Base-by-base conservation (phyloP, 2,113 vertebrate genomes). In the Malurus elegans region DNA sequence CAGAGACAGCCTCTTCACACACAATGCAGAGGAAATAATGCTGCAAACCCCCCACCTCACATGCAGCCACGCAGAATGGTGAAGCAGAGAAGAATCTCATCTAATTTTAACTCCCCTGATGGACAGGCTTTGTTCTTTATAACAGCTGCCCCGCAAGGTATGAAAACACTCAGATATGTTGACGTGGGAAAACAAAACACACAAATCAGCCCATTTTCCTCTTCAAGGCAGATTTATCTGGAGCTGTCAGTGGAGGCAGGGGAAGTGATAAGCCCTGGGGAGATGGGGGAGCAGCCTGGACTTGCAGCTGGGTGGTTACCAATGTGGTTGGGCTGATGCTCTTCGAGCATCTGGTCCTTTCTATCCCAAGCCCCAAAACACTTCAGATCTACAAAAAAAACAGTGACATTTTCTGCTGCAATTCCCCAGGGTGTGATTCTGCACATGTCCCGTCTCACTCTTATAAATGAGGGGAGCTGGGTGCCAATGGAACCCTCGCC, bases 121-220 rank as follows among this genome's bases (percentile, higher is more conserved):
- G 67, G 67, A 67, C 9, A 42, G 70, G 89, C 91, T 92, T 95
- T 96, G 93, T 96, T 95, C 93, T 87, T 72, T 84, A 78, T 86
- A 85, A 79, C 92, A 94, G 92, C 93, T 96, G 93, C 90, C 90
- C 95, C 10, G 26, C 66, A 75, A 96, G 95, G 93, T 84, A 94
- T 61, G 95, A 91, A 92, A 96, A 91, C 95, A 95, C 73, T 78
- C 73, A 21, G 92, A 78, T 80, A 48, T 93, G 92, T 90, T 96
- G 95, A 91, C 53, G 36, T 79, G 57, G 84, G 73, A 74, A 97
- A 95, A 96, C 81, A 92, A 95, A 96, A 81, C 76, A 60, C 91
- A 84, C 65, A 81, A 89, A 96, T 93, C 89, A 89, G 86, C 89
- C 89, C 62, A 57, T 92, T 96, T 94, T 94, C 89, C 89, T 92